Evolutionary conservation across 2,113 vertebrate species (phyloP).

Genomic region (Elgaria multicarinata): DNA sequence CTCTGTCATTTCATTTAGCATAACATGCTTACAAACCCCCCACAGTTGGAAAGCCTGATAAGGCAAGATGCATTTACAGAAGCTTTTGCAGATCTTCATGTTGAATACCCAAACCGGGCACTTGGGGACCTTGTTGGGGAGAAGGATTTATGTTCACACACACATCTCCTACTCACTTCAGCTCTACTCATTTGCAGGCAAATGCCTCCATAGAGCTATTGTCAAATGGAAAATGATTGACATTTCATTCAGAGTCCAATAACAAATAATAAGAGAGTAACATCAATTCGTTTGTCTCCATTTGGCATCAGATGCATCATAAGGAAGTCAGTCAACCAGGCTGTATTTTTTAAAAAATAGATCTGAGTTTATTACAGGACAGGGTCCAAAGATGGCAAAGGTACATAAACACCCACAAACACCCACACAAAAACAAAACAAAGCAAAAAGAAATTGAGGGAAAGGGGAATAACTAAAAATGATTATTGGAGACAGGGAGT

Average conservation of each 20-base stretch:
- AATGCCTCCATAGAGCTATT: background rate
- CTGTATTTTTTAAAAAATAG: background rate
- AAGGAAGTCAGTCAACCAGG: background rate
- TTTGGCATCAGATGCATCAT: too few relatives aligned
- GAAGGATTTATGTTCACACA: too few relatives aligned
- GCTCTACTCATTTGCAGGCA: background rate
- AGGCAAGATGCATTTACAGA: too few relatives aligned
- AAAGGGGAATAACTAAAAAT: background rate
- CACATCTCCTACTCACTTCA: too few relatives aligned
- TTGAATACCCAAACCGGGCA: too few relatives aligned
- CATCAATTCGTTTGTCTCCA: background rate
- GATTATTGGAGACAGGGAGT: background rate
- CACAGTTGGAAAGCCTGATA: too few relatives aligned
- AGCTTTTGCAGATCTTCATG: too few relatives aligned
- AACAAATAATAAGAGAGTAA: background rate
- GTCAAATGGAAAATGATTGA: background rate
- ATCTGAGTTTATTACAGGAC: background rate
- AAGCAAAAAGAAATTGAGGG: background rate
- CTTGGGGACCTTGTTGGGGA: too few relatives aligned
- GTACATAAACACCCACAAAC: background rate
- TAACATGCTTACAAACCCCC: too few relatives aligned
- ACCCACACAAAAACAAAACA: too few relatives aligned
- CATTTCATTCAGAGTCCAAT: slow-evolving; percentile 22
- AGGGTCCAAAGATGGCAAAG: background rate
- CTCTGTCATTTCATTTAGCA: too few relatives aligned